Evolutionary conservation across 1,140 invertebrate genomes (phyloP).

Genomic region (Orius laevigatus): DNA sequence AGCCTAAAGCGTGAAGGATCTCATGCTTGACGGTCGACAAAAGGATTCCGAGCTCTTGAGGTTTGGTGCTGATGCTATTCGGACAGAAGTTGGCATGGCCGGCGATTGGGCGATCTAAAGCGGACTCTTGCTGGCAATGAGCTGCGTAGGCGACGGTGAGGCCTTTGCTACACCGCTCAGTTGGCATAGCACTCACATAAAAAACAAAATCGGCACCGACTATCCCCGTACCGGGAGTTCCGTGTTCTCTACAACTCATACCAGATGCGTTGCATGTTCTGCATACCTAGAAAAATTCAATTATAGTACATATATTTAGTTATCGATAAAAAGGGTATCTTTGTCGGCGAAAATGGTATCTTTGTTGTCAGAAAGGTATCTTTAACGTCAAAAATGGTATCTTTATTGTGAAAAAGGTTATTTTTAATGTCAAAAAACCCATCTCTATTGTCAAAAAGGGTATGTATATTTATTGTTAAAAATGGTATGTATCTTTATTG

Average conservation of each 20-base stretch:
- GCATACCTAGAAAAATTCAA: constrained; percentile 53
- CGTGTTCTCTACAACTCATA: constrained; percentile 48
- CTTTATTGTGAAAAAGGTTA: too few relatives aligned
- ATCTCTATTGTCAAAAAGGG: too few relatives aligned
- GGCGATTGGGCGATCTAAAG: constrained; percentile 86
- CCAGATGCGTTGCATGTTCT: constrained; percentile 71
- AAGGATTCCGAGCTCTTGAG: constrained; percentile 80
- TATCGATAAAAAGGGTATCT: not conserved
- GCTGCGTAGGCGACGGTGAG: constrained; percentile 93
- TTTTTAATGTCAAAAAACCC: too few relatives aligned
- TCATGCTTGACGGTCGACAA: constrained; percentile 97
- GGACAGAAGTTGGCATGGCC: constrained; percentile 98
- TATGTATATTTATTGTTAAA: too few relatives aligned
- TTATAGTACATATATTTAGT: constrained; percentile 4
- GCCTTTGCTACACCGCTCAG: constrained; percentile 74
- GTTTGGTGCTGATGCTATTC: constrained; percentile 81
- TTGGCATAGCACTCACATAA: constrained; percentile 88
- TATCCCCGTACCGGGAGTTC: constrained; percentile 43
- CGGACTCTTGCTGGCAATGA: constrained; percentile 92
- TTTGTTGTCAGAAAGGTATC: not conserved
- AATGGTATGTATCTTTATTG: too few relatives aligned
- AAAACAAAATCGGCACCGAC: constrained; percentile 86
- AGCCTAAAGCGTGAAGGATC: constrained; percentile 92
- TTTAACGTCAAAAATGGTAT: too few relatives aligned
- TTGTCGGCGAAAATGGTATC: too few relatives aligned